Evolutionary conservation across 2,113 vertebrate genomes (phyloP).

Genomic region (Barbus barbus): DNA sequence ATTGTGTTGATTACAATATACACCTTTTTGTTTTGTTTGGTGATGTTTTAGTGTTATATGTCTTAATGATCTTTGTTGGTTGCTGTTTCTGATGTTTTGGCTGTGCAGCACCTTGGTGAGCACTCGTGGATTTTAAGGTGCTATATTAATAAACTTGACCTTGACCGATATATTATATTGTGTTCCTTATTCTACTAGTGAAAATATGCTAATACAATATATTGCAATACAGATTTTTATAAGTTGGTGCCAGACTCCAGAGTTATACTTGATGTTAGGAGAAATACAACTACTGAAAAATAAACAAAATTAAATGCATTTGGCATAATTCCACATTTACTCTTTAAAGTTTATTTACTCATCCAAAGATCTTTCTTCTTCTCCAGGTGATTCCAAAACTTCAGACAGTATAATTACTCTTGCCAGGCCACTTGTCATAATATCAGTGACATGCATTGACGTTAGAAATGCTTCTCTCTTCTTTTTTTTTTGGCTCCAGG

Average conservation of each 20-base stretch:
- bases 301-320: too few relatives aligned
- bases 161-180: too few relatives aligned
- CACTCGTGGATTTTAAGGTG: too few relatives aligned
- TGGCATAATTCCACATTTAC: neutral
- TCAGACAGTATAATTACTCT: neutral
- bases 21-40: too few relatives aligned
- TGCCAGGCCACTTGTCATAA: neutral
- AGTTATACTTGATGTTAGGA: neutral
- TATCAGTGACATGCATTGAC: neutral
- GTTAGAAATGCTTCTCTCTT: neutral
- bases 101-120: too few relatives aligned
- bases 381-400: neutral
- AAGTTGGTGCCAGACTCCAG: too few relatives aligned
- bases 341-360: neutral
- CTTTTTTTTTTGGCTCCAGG: constrained; percentile 75
- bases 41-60: too few relatives aligned
- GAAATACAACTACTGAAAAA: neutral
- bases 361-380: neutral
- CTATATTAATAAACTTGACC: too few relatives aligned
- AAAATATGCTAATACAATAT: neutral
- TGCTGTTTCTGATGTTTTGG: too few relatives aligned
- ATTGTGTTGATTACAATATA: too few relatives aligned
- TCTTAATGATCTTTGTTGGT: too few relatives aligned
- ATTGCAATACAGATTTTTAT: neutral
- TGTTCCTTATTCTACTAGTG: neutral